These are phyloP conservation scores for Syndactyla subalaris DNA, from an alignment of 2,797 vertebrate genomes.

Conservation along the genomic window DNA sequence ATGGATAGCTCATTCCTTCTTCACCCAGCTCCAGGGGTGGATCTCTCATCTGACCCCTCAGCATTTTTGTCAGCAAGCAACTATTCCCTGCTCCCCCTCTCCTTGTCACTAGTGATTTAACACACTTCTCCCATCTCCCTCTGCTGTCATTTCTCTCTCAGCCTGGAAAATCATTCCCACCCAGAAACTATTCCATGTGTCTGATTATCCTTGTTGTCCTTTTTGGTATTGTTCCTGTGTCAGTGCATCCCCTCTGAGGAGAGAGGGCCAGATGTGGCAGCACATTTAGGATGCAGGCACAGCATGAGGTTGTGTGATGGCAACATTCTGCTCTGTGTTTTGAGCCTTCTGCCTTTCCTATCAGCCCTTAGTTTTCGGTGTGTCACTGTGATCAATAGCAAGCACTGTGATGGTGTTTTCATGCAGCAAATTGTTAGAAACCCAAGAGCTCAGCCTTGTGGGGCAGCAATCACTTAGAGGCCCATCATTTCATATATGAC, in stretches of 20 bases:
- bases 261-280: background rate
- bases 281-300: background rate
- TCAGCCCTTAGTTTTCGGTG: background rate
- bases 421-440: background rate
- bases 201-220: background rate
- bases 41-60: background rate
- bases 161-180: background rate
- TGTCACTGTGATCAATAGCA: background rate
- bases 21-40: background rate
- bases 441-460: background rate
- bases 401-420: background rate
- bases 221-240: background rate
- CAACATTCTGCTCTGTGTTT: background rate
- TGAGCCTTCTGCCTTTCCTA: background rate
- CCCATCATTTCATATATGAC: background rate
- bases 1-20: background rate
- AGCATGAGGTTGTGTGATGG: background rate
- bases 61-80: background rate
- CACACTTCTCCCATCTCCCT: background rate
- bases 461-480: background rate
- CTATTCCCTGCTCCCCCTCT: background rate
- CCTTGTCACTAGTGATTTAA: background rate
- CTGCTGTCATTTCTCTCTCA: background rate
- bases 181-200: background rate
- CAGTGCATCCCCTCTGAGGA: background rate